Evolutionary conservation across 2,113 vertebrate species (phyloP), one percentile per base, ranked within the genome.

Genomic region (Thomomys bottae): DNA sequence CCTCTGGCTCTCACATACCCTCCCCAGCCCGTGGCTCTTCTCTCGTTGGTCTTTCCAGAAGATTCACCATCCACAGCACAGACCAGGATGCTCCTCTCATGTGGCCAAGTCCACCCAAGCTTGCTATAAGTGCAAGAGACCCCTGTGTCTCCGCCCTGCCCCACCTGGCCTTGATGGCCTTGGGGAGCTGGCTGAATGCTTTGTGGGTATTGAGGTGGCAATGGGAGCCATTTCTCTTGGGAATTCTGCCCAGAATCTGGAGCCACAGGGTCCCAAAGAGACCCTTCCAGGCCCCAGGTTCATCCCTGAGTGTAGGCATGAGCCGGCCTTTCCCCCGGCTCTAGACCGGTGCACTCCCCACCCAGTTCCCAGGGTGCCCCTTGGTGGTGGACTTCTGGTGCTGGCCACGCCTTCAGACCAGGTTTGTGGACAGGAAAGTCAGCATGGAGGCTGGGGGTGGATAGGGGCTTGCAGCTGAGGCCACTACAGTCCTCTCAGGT

Each of bases 81-180:
- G 24, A 49, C 38, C 6, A 23, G 28, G 40, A 5, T 5, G 3
- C 21, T 3, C 38, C 82, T 26, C 45, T 3, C 12, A 40, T 8
- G 2, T 30, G 66, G 12, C 17, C 4, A 2, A 17, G 32, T n/a
- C 42, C 34, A n/a, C 2, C 2, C 1, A 3, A 1, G 7, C 20
- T 15, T 6, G 23, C 36, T 28, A 26, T 20, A 28, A 63, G 23
- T 28, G 24, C 20, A 11, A 18, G n/a, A n/a, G 30, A 2, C 63
- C 21, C 15, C 49, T 8, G 17, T 20, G 20, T 30, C 28, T 30
- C 23, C 36, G 5, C 49, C 49, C 18, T 54, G 3, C 70, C 32
- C 24, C 8, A 30, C 68, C 36, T 34, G 26, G 63, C 9, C 71
- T 12, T 2, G 20, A 18, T 32, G 12, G 36, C 75, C 54, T 64